Base-by-base conservation (phyloP, 2,113 vertebrate species). In the Nesoenas mayeri region DNA sequence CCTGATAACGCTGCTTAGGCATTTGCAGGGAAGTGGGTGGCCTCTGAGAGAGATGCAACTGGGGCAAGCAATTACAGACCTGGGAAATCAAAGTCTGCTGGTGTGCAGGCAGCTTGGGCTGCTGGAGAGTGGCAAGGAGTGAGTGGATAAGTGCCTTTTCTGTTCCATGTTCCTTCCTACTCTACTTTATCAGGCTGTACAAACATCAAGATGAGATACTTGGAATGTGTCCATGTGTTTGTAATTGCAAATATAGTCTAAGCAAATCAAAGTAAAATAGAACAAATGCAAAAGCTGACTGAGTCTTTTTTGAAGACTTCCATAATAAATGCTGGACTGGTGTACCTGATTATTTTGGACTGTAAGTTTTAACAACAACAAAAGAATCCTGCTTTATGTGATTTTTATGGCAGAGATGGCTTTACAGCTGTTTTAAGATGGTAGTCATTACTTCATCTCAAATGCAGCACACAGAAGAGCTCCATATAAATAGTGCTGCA, bases 341-440 rank as follows among this genome's bases (percentile, higher is more conserved):
- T 8, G 26, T 38, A 83, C 54, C 60, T 91, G n/a, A 16, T 79
- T 38, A 13, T 75, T 86, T 79, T 70, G 16, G 12, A n/a, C 22
- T 40, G 6, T 38, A 38, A 53, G 53, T 74, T 85, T 80, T 44
- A 47, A 47, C 16, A 47, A 47, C 44, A 19, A 47, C 18, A 19
- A 29, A 54, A 77, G n/a, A n/a, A 11, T 7, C 15, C 15, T 4
- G 4, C 13, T 81, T 83, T 29, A 7, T 81, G 9, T 8, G n/a
- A 21, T 85, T 89, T 89, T 51, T 22, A 26, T 82, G 83, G 48
- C 66, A 65, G 72, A 64, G 14, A 78, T 13, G 44, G 80, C 57
- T 91, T 90, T 84, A 79, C 65, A 92, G 83, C 72, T 94, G 51
- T 54, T 85, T 75, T 53, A 91, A 95, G 73, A 69, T 34, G 58